Base-by-base conservation (phyloP, 1,140 invertebrate genomes). In the Drosophila sp. region DNA sequence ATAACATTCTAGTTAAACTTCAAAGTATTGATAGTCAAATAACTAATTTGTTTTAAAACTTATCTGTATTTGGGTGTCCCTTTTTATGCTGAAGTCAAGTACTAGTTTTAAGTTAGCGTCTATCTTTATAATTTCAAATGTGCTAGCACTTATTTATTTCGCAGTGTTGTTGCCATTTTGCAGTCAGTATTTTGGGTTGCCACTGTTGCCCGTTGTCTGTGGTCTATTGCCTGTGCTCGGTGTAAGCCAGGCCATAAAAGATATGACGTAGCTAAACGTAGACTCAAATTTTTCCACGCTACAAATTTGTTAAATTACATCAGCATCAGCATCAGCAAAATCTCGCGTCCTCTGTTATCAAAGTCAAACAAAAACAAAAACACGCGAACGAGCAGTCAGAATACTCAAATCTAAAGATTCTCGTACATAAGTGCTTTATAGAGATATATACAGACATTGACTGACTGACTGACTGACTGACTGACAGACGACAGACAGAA, bases 201-300 rank as follows among this genome's bases (percentile, higher is more conserved):
- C 18, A 46, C 9, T 21, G 48, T 51, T 14, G 21, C 18, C 43
- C 46, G 46, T 50, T 34, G 13, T 6, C 8, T 40, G 32, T 13
- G 13, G 50, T 8, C 18, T 13, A 4, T 43, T n/a, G n/a, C 25
- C 32, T 43, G 8, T 41, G n/a, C 5, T 9, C 4, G 45, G 21
- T 34, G 8, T 65, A 54, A 65, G 65, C 46, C 45, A 27, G 65
- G 64, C 48, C n/a, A 80, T 80, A 66, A 86, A 77, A 70, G 64
- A 41, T 63, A 69, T 81, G 78, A 81, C 74, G 71, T 81, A 34
- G 43, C 58, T 57, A 16, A 50, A 40, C 18, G 57, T 77, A 56
- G 43, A 67, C 59, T 61, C 34, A 78, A 89, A 89, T 89, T 89
- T 86, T 87, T 87, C 75, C 83, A 89, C 76, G 76, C 75, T 70